These are phyloP conservation scores for Falco peregrinus DNA, from an alignment of 2,797 vertebrate genomes.

Conservation along the genomic window DNA sequence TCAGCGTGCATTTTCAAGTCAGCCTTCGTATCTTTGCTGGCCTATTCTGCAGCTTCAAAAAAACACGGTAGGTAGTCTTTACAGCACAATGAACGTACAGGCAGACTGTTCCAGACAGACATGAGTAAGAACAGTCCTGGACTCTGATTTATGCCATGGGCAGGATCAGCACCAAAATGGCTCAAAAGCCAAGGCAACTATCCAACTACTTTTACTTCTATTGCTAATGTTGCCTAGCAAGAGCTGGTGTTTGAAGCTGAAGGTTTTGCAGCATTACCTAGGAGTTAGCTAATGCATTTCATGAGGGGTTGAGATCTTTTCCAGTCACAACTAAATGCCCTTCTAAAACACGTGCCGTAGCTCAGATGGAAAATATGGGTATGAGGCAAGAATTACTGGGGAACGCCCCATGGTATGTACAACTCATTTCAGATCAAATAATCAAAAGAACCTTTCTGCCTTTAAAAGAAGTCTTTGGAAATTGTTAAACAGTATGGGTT, in stretches of 20 bases:
- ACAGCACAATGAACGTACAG: rapidly evolving
- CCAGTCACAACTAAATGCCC: neutral
- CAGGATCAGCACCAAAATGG: neutral
- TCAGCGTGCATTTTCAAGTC: neutral
- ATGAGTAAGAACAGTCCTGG: neutral
- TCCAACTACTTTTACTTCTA: neutral
- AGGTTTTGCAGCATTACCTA: neutral
- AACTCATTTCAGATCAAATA: neutral
- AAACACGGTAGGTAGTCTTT: neutral
- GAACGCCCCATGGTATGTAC: neutral
- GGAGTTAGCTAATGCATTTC: neutral
- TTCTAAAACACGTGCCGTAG: neutral
- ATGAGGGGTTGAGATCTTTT: neutral
- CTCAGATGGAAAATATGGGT: neutral
- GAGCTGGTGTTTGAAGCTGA: neutral
- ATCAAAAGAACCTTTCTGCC: neutral
- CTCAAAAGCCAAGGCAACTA: neutral
- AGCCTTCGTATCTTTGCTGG: neutral
- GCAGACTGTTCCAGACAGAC: neutral
- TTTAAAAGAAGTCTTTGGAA: neutral
- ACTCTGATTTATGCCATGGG: neutral
- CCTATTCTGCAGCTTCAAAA: neutral
- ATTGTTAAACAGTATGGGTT: neutral
- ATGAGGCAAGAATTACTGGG: neutral
- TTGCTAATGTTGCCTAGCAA: neutral